Percentiles rank a stretch among this genome's conserved stretches.
Conservation (phyloP, 2,113 vertebrate species). For the Tretioscincus oriximinensis region DNA sequence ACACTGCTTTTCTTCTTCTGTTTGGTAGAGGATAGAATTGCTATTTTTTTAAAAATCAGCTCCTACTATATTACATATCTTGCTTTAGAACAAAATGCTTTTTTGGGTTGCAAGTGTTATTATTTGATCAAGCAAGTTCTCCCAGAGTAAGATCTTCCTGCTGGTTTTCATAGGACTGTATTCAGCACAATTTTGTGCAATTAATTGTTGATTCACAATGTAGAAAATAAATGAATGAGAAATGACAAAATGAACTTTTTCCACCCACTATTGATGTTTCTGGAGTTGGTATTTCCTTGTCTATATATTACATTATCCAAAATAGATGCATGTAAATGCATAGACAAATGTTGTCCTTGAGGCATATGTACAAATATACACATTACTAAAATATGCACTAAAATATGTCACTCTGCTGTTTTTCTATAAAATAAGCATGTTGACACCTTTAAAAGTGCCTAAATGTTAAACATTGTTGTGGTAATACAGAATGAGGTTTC, state of each 20-base stretch:
- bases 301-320: background rate
- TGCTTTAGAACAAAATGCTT: background rate
- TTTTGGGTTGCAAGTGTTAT: background rate
- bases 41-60: background rate
- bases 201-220: too few species aligned
- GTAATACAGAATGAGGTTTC: background rate
- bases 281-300: slow-evolving; percentile 3
- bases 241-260: background rate
- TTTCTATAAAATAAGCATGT: slow-evolving; percentile 29
- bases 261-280: background rate
- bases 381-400: slow-evolving; percentile 21
- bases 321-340: slow-evolving; percentile 22
- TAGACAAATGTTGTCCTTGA: background rate
- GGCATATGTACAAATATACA: background rate
- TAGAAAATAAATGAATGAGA: background rate
- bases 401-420: background rate
- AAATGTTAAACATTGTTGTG: slow-evolving; percentile 14
- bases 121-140: background rate
- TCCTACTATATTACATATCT: background rate
- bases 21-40: background rate
- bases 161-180: too few species aligned
- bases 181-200: too few species aligned
- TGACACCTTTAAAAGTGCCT: slow-evolving; percentile 8
- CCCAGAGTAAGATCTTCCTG: too few species aligned
- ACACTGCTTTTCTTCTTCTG: too few species aligned